Evolutionary conservation across 2,113 vertebrate species (phyloP), one percentile per base, ranked within the genome.

Genomic region (Anser brachyrhynchus): DNA sequence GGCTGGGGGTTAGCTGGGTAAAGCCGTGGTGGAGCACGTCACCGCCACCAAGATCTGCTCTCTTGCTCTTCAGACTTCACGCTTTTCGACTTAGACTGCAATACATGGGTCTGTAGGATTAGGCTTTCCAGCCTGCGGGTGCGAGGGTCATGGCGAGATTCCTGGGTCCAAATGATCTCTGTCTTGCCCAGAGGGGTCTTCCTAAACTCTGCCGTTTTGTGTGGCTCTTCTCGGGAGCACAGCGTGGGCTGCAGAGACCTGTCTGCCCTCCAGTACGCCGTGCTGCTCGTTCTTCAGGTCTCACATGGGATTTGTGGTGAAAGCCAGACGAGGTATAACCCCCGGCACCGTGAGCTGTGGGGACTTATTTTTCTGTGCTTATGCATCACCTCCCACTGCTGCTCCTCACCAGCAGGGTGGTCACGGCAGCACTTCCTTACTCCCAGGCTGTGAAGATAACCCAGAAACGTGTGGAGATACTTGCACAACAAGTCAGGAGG

Each of bases 1-100:
- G 84, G 75, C 46, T 39, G 2, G 2, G 14, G 64, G 13, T 46
- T 80, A 75, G 31, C 33, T 54, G 26, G 23, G 51, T 69, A 22
- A 22, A 16, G 26, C 0, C 11, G 31, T 35, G 44, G 18, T 3
- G 35, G 37, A 15, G 1, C 2, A 0, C 4, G 17, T 6, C 71
- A 80, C 67, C 54, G 49, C 66, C 35, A 4, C 8, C 31, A 28
- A 44, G 3, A 13, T 6, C 55, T 33, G 28, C 31, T 58, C 28
- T 10, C 35, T 75, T 64, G 4, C 7, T 59, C 57, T 77, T 73
- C 4, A 31, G n/a, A 29, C 25, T 26, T 55, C 46, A 49, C 11
- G 23, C 46, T 49, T 49, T 49, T 49, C 5, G 10, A 21, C 46
- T 49, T 49, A 49, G 46, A 49, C 46, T 22, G 46, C 46, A 22